Evolutionary conservation across 2,797 vertebrate genomes (phyloP).

Genomic region (Bradypodion pumilum): DNA sequence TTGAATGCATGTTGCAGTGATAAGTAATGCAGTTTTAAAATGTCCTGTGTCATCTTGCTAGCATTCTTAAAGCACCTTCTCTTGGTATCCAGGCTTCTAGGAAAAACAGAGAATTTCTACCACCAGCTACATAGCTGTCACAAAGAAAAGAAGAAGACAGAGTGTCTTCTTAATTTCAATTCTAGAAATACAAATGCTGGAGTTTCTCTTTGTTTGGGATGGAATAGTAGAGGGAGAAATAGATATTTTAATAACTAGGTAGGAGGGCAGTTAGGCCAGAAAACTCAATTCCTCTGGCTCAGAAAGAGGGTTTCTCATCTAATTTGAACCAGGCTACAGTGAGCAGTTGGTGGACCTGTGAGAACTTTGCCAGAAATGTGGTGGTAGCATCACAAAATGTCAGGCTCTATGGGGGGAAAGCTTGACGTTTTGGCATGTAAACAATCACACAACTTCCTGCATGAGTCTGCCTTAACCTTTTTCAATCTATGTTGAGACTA

Average conservation of each 20-base stretch:
- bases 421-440: background rate
- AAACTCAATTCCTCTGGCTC: background rate
- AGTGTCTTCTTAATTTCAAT: conserved; percentile 64
- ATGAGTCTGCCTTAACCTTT: no score
- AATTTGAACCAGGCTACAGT: background rate
- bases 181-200: conserved; percentile 51
- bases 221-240: conserved; percentile 38
- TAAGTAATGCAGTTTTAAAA: conserved; percentile 61
- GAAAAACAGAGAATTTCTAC: conserved; percentile 57
- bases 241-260: background rate
- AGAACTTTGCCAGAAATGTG: no score
- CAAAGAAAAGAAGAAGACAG: conserved; percentile 26
- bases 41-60: conserved; percentile 48
- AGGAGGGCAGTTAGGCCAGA: background rate
- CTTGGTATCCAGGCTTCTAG: conserved; percentile 45
- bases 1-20: conserved; percentile 48
- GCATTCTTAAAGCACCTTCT: conserved; percentile 50
- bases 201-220: conserved; percentile 67
- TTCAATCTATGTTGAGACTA: no score
- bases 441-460: background rate
- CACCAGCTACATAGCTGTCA: conserved; percentile 58
- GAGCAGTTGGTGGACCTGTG: no score
- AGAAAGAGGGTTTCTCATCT: background rate
- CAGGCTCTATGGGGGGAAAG: no score
- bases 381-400: no score